Evolutionary conservation across 2,888 invertebrate species (phyloP), one percentile per base, ranked within the genome.

Genomic region (Griposia aprilina): DNA sequence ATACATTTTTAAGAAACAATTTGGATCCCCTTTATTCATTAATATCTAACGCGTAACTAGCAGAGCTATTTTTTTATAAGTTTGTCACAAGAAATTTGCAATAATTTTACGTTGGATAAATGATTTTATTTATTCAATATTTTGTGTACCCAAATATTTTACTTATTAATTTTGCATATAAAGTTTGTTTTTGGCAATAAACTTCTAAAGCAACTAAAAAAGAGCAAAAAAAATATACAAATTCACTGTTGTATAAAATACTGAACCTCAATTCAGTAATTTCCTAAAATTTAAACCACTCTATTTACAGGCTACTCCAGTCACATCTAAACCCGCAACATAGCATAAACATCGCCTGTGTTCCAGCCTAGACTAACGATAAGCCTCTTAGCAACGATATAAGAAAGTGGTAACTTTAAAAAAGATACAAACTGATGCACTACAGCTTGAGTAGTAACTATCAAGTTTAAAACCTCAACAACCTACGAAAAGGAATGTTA

Each of bases 401-500:
- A 86, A 92, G 90, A 93, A 92, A 92, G 86, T 94, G 94, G 94
- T 94, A 94, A 94, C 94, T 93, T 93, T 91, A 87, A 91, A 92
- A 92, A 91, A 88, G 87, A 92, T 89, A 92, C 88, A 93, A 93
- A 93, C 86, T 89, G 91, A 91, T 90, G 87, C 90, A 92, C 92
- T 92, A 91, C 86, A 90, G 81, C 89, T 92, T 90, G 87, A 92
- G 91, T 92, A 93, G 89, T 90, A 92, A 93, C 91, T 92, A 92
- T 92, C 84, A 92, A 90, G 90, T 90, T 91, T 85, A 84, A 90
- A 92, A 91, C 92, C 88, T 93, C 90, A 94, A 93, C 93, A 92
- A 94, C 92, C 93, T 94, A 94, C 93, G 80, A 88, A 93, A 93
- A 95, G 95, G 95, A 96, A 95, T 95, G 95, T 95, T 90, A 83